Conservation (phyloP, 1,140 invertebrate genomes). For the Phortica variegata region DNA sequence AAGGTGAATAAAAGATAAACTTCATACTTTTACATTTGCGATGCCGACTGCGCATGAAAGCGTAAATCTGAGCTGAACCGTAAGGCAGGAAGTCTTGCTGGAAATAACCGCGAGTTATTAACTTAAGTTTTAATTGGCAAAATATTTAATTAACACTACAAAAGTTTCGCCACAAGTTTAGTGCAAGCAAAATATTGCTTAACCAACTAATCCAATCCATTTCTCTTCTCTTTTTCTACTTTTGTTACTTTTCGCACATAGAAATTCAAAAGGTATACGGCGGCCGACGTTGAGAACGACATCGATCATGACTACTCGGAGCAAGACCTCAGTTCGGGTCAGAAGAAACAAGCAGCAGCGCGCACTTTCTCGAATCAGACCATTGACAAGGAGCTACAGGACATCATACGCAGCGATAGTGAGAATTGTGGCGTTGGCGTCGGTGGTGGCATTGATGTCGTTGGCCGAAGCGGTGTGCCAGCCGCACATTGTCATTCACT, state of each 20-base stretch:
- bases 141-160: not conserved
- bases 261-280: conserved; percentile 54
- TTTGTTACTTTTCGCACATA: conserved; percentile 16
- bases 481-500: conserved; percentile 40
- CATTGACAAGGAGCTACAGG: conserved; percentile 45
- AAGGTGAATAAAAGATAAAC: too few relatives aligned
- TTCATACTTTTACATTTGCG: too few relatives aligned
- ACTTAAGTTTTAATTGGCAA: too few relatives aligned
- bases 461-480: conserved; percentile 6
- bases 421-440: conserved; percentile 22
- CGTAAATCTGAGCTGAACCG: too few relatives aligned
- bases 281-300: conserved; percentile 46
- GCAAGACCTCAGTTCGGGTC: conserved; percentile 42
- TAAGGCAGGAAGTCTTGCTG: too few relatives aligned
- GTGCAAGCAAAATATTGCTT: not conserved
- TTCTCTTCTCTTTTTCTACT: conserved; percentile 17
- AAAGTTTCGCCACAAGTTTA: too few relatives aligned
- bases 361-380: conserved; percentile 50
- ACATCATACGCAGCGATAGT: conserved; percentile 41
- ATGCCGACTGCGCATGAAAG: too few relatives aligned
- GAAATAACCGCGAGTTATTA: too few relatives aligned
- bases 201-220: too few relatives aligned
- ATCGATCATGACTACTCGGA: conserved; percentile 41
- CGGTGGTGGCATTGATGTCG: not conserved
- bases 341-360: conserved; percentile 32